Percentiles rank a stretch among this genome's conserved stretches.
Evolutionary conservation across 1,140 invertebrate species (phyloP).

Genomic region (Drosophila azteca): DNA sequence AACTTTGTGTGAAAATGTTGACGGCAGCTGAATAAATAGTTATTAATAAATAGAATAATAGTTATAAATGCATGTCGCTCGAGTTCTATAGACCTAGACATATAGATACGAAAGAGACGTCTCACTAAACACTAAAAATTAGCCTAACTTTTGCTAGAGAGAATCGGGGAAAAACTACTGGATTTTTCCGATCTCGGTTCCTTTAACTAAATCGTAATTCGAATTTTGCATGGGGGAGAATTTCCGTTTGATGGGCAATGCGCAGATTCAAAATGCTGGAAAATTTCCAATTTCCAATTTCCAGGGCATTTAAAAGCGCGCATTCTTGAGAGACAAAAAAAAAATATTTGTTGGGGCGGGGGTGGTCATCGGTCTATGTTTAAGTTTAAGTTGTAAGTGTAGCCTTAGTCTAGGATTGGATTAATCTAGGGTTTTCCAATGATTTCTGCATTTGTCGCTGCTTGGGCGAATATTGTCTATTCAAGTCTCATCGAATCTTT

Average conservation of each 20-base stretch:
- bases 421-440: slow-evolving; percentile 65
- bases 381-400: slow-evolving; percentile 25
- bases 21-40: slow-evolving; percentile 36
- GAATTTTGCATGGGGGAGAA: slow-evolving; percentile 35
- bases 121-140: slow-evolving; percentile 63
- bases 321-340: slow-evolving; percentile 50
- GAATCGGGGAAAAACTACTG: neutral
- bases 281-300: slow-evolving; percentile 42
- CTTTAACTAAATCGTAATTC: slow-evolving; percentile 34
- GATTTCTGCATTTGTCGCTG: slow-evolving; percentile 59
- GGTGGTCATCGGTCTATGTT: slow-evolving; percentile 2
- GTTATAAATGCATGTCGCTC: slow-evolving; percentile 77
- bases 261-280: slow-evolving; percentile 78
- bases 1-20: slow-evolving; percentile 51
- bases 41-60: slow-evolving; percentile 70
- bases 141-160: slow-evolving; percentile 65
- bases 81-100: slow-evolving; percentile 63
- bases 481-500: slow-evolving; percentile 82
- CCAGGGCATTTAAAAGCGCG: slow-evolving; percentile 75
- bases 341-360: neutral
- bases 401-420: slow-evolving; percentile 45
- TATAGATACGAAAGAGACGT: slow-evolving; percentile 62
- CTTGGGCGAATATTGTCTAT: slow-evolving; percentile 57
- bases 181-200: slow-evolving; percentile 10
- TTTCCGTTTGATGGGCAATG: slow-evolving; percentile 53